Conservation (phyloP, 2,113 vertebrate genomes). For the Thalassoma bifasciatum region DNA sequence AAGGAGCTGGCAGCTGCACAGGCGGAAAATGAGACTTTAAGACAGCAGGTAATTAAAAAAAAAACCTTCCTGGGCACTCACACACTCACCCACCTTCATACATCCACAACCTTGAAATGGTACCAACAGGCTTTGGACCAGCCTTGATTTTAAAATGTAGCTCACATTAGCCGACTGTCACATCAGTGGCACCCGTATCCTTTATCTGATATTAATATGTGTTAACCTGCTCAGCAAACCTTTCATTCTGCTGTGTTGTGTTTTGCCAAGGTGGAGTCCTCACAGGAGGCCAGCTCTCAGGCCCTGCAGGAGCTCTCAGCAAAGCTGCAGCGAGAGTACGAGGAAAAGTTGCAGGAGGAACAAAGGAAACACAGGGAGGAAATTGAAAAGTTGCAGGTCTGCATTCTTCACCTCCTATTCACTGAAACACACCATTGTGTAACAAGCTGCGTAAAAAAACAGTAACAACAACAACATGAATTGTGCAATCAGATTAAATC, state of each 20-base stretch:
- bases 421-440: background rate
- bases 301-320: slow-evolving; percentile 89
- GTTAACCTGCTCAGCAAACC: slow-evolving; percentile 4
- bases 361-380: slow-evolving; percentile 88
- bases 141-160: too few species aligned
- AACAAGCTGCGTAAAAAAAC: slow-evolving; percentile 5
- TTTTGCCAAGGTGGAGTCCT: slow-evolving; percentile 86
- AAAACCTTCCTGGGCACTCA: background rate
- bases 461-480: background rate
- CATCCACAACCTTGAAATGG: background rate
- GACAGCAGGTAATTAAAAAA: slow-evolving; percentile 86
- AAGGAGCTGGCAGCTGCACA: slow-evolving; percentile 86
- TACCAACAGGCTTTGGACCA: too few species aligned
- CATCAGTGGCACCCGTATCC: slow-evolving; percentile 20
- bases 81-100: background rate
- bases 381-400: slow-evolving; percentile 89
- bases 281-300: slow-evolving; percentile 87
- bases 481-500: background rate
- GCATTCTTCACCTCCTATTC: slow-evolving; percentile 52
- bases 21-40: slow-evolving; percentile 91
- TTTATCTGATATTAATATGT: slow-evolving; percentile 6
- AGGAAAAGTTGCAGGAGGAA: slow-evolving; percentile 87
- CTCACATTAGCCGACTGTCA: background rate
- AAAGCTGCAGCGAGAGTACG: slow-evolving; percentile 88
- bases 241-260: slow-evolving; percentile 42